Percentiles rank a stretch among this genome's conserved stretches.
These are phyloP conservation scores for Zaprionus gabonicus DNA, from an alignment of 1,140 invertebrate genomes.

Conservation along the genomic window DNA sequence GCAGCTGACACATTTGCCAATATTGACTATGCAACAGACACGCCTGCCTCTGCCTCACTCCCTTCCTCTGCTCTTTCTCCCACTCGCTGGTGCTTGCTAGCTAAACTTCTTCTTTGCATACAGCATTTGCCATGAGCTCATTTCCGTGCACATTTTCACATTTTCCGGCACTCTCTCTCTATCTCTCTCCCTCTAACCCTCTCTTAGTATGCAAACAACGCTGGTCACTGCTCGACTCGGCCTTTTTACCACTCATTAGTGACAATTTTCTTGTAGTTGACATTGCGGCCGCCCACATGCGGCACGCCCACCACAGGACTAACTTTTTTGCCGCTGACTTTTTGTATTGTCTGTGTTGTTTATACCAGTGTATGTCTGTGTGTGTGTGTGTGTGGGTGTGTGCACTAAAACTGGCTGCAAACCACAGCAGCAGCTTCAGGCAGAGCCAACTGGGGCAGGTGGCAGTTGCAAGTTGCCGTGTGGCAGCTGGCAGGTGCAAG, in stretches of 20 bases:
- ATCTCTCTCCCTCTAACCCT: background rate
- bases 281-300: constrained; percentile 61
- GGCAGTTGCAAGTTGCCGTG: constrained; percentile 1
- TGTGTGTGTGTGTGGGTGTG: constrained; percentile 15
- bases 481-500: constrained; percentile 43
- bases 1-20: constrained; percentile 79
- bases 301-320: constrained; percentile 55
- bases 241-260: constrained; percentile 83
- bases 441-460: constrained; percentile 8
- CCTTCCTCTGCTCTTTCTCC: background rate
- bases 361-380: background rate
- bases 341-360: constrained; percentile 32
- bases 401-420: constrained; percentile 32
- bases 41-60: background rate
- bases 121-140: constrained; percentile 19
- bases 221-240: constrained; percentile 51
- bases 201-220: constrained; percentile 55
- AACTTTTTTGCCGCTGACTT: constrained; percentile 66
- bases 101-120: constrained; percentile 27
- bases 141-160: constrained; percentile 27
- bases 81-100: background rate
- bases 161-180: constrained; percentile 5
- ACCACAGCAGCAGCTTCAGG: background rate
- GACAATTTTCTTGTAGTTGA: constrained; percentile 83
- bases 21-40: constrained; percentile 66